These are phyloP conservation scores for silkworm (Bombyx mori) DNA, from an alignment of 1,140 invertebrate species.

Conservation along the genomic window DNA sequence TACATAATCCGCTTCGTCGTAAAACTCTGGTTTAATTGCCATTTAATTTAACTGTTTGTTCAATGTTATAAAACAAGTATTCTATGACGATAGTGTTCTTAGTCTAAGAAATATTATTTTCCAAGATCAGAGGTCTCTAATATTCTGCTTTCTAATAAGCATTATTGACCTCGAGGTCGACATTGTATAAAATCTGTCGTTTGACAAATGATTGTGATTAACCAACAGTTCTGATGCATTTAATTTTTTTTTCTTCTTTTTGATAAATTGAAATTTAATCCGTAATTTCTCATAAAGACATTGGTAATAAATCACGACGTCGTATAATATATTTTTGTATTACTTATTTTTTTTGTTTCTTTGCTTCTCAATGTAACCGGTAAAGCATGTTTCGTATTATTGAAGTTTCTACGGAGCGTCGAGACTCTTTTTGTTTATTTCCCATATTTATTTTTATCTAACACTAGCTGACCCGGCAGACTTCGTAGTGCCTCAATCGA, in stretches of 20 bases:
- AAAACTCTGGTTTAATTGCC: no score
- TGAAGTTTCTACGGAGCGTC: no score
- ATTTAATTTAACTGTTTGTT: no score
- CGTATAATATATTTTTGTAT: not conserved
- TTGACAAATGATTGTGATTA: constrained; percentile 14
- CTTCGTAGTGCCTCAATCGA: no score
- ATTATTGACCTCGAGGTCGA: constrained; percentile 19
- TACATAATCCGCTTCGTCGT: no score
- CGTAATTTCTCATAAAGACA: constrained; percentile 5
- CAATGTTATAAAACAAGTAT: no score
- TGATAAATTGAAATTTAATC: constrained; percentile 16
- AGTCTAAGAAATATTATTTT: constrained; percentile 7
- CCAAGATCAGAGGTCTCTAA: constrained; percentile 16
- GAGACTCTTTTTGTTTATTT: not conserved
- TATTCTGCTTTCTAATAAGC: constrained; percentile 14
- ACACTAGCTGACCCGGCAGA: no score
- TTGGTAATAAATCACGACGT: not conserved
- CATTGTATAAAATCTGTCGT: constrained; percentile 20
- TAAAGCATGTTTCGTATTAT: no score
- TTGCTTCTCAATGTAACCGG: no score
- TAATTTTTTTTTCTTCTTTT: not conserved
- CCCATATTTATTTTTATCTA: not conserved
- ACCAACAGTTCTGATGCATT: no score
- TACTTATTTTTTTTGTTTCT: no score
- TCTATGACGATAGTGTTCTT: no score